Conservation (phyloP, 2,797 vertebrate species). For the Hoplostethus atlanticus region DNA sequence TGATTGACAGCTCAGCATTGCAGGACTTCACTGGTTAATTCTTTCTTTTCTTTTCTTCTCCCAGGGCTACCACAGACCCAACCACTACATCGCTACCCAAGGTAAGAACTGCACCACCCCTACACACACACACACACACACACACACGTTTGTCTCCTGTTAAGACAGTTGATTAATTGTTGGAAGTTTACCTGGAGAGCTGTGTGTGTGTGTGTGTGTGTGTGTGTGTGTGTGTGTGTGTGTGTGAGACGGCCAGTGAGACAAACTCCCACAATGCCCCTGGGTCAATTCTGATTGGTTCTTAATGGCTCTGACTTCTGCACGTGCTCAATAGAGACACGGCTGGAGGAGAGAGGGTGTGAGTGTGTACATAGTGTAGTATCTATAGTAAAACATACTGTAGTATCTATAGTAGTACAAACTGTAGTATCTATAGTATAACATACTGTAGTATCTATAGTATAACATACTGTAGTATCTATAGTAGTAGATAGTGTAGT, state of each 20-base stretch:
- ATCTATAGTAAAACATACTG: neutral
- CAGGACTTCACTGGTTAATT: neutral
- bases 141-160: neutral
- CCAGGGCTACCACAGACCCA: conserved; percentile 96
- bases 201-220: neutral
- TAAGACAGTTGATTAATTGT: neutral
- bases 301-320: conserved; percentile 81
- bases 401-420: too few relatives aligned
- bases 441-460: neutral
- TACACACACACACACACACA: conserved; percentile 22
- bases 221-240: conserved; percentile 29
- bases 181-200: neutral
- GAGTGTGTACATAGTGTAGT: neutral
- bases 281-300: conserved; percentile 78
- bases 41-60: conserved; percentile 42
- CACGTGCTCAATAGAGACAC: conserved; percentile 50
- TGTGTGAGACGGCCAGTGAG: conserved; percentile 60
- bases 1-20: too few relatives aligned
- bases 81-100: conserved; percentile 97
- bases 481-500: too few relatives aligned
- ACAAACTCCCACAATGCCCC: conserved; percentile 66
- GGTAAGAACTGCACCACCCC: conserved; percentile 83
- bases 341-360: neutral
- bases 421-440: too few relatives aligned
- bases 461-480: too few relatives aligned